phyloP scores from a whole-genome alignment of 2,888 invertebrate species.

The Drosophila putrida region DNA sequence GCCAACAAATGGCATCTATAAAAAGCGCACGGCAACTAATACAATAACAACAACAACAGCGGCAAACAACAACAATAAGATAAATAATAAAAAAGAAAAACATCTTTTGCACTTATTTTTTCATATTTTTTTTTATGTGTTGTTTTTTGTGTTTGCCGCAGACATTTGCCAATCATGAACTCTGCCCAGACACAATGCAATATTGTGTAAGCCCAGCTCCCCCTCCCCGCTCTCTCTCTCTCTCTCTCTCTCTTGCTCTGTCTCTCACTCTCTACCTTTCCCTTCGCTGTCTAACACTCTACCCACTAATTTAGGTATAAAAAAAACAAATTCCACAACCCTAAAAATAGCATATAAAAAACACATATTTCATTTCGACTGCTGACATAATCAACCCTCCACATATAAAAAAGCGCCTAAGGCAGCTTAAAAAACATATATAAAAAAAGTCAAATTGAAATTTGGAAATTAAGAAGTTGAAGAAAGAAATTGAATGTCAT shows the following conservation, averaged over 20 bases:
- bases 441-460: neutral
- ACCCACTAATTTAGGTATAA: conserved; percentile 33
- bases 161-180: conserved; percentile 54
- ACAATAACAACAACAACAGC: conserved; percentile 44
- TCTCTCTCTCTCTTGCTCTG: neutral
- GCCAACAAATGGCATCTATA: conserved; percentile 68
- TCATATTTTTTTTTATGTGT: conserved; percentile 10
- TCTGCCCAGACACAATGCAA: conserved; percentile 49
- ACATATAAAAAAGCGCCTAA: neutral
- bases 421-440: conserved; percentile 13
- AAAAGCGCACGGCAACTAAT: conserved; percentile 48
- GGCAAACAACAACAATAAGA: conserved; percentile 50
- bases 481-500: neutral
- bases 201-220: conserved; percentile 19
- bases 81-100: conserved; percentile 46
- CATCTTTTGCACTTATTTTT: conserved; percentile 62
- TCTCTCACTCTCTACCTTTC: neutral
- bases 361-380: conserved; percentile 50
- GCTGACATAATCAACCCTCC: conserved; percentile 63
- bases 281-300: neutral
- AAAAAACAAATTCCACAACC: conserved; percentile 14
- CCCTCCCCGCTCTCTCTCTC: neutral
- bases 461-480: conserved; percentile 1
- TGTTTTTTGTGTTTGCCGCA: conserved; percentile 21
- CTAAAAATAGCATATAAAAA: conserved; percentile 42